Conservation (phyloP, 92 coral and sea anemone genomes). For the Blastomussa wellsi region DNA sequence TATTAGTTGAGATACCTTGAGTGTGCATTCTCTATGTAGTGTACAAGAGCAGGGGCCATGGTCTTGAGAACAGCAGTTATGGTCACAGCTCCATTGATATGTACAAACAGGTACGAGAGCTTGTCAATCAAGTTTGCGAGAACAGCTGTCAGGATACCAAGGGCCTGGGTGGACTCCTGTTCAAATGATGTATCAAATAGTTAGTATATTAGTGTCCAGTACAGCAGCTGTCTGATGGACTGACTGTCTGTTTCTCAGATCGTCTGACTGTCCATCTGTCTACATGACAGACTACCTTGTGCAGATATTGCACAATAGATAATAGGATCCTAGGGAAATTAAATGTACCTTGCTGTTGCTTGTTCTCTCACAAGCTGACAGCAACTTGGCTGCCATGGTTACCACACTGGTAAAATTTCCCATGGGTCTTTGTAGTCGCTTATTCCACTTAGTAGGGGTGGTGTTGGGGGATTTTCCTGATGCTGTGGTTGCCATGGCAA, state of each 20-base stretch:
- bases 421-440: slow-evolving; percentile 63
- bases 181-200: not conserved
- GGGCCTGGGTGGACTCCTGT: slow-evolving; percentile 29
- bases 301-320: too few species aligned
- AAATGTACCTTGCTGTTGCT: slow-evolving; percentile 51
- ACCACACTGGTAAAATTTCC: slow-evolving; percentile 82
- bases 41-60: slow-evolving; percentile 58
- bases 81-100: slow-evolving; percentile 60
- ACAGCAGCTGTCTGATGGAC: too few species aligned
- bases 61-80: slow-evolving; percentile 62
- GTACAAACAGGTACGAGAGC: slow-evolving; percentile 70
- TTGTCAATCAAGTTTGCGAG: slow-evolving; percentile 71
- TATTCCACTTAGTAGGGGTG: slow-evolving; percentile 76
- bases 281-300: too few species aligned
- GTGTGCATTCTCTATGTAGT: slow-evolving; percentile 54
- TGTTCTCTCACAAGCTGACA: slow-evolving; percentile 56
- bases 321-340: too few species aligned
- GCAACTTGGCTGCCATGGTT: slow-evolving; percentile 58
- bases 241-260: too few species aligned
- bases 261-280: too few species aligned
- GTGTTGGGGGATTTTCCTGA: slow-evolving; percentile 68
- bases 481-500: slow-evolving; percentile 60
- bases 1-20: slow-evolving; percentile 48
- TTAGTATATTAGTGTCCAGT: not conserved
- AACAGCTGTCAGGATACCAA: slow-evolving; percentile 51